Evolutionary conservation across 1,140 invertebrate genomes (phyloP), one percentile per base, ranked within the genome.

Genomic region (Zaprionus ghesquierei): DNA sequence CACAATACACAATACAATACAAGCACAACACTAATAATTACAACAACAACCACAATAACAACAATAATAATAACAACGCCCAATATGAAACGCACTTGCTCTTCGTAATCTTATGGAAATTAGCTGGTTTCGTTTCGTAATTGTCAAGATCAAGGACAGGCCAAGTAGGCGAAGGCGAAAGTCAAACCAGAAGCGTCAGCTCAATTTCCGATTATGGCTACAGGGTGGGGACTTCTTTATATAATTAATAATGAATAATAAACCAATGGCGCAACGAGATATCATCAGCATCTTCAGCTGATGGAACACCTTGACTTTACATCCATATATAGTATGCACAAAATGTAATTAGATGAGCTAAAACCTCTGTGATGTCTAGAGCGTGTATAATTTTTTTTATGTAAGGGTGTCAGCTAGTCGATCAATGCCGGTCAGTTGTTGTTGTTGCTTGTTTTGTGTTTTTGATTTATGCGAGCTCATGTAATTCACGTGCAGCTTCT

Each of bases 101-200:
- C 62, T 80, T 74, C 85, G 81, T 85, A 77, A 74, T 75, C 66
- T 82, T 87, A 87, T 86, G 81, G 25, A 87, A 86, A 86, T 82
- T 87, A 87, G 66, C 68, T 65, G 22, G 64, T 66, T 69, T 82
- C 70, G 79, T 76, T 69, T 60, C 71, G 74, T 56, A 82, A 82
- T 87, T 75, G 82, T 79, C 81, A 86, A 86, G 82, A 86, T 86
- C 81, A 86, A 86, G 81, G 81, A 87, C 81, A 54, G 60, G 20
- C 61, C 61, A 50, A 50, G 44, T 63, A 53, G 44, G 63, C 56
- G 65, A 68, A 61, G 78, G 77, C 61, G 23, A 49, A 64, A 33
- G n/a, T 9, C 33, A 49, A 72, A 68, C 65, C 75, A 68, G 61
- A 69, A 77, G 31, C 51, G 15, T 50, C 59, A 22, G 54, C 8